A percentile compares a stretch with the other conserved stretches of the same genome.
These are phyloP conservation scores for Antennarius striatus DNA, from an alignment of 2,113 vertebrate genomes.

Conservation along the genomic window DNA sequence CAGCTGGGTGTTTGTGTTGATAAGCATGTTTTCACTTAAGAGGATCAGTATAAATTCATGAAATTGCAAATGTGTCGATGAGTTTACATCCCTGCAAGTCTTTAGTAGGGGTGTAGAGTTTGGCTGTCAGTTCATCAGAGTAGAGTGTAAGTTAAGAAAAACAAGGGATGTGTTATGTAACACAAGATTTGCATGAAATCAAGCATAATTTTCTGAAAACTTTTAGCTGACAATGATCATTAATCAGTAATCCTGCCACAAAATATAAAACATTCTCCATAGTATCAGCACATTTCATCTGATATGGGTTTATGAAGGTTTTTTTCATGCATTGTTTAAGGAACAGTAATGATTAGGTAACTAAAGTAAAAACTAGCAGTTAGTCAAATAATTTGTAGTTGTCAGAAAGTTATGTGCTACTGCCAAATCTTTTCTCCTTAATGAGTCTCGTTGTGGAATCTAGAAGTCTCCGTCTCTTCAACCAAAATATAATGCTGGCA, in stretches of 20 bases:
- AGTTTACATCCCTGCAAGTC: constrained; percentile 5
- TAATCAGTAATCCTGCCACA: too few relatives aligned
- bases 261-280: too few relatives aligned
- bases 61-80: constrained; percentile 11
- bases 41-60: constrained; percentile 29
- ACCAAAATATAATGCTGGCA: not conserved
- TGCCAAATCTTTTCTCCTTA: too few relatives aligned
- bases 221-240: too few relatives aligned
- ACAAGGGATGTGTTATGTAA: not conserved
- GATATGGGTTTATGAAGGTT: too few relatives aligned
- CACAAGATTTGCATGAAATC: not conserved
- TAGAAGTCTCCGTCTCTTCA: not conserved
- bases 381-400: too few relatives aligned
- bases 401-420: too few relatives aligned
- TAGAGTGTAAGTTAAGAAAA: not conserved
- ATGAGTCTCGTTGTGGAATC: too few relatives aligned
- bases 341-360: too few relatives aligned
- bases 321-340: too few relatives aligned
- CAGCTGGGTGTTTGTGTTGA: not conserved
- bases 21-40: constrained; percentile 11
- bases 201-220: not conserved
- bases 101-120: not conserved
- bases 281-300: too few relatives aligned
- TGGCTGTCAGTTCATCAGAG: not conserved
- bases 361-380: too few relatives aligned